Base-by-base conservation (phyloP, 2,797 vertebrate species). In the Podarcis siculus region DNA sequence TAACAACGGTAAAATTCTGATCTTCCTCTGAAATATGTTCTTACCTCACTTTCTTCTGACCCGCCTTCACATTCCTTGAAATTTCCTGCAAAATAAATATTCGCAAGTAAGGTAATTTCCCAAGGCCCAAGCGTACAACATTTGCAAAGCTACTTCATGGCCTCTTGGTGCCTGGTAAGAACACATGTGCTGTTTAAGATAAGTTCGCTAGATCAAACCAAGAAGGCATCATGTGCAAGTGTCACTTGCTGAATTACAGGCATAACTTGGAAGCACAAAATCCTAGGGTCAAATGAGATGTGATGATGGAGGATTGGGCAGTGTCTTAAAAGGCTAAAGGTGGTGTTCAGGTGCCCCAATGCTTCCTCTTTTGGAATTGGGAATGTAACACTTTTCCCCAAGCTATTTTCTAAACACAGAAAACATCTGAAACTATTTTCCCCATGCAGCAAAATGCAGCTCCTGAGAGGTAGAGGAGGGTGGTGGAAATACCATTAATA, bases 21-120 rank as follows among this genome's bases (percentile, higher is more conserved):
- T 35, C 25, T 64, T 75, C 75, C 21, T 55, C 32, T 87, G 37
- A 87, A 49, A 77, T 55, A 39, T 27, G 30, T 25, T 42, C 13
- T 85, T 17, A 42, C 37, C 69, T 80, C 32, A 10, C 32, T 58
- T 30, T 66, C 30, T 80, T 75, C 23, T 66, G 77, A 13, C 4
- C 42, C 45, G 9, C 32, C 23, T 37, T 66, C 37, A 75, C 9
- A 8, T 72, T 66, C 5, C 49, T 37, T 89, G 58, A 85, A 27
- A 75, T 73, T 80, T 66, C 19, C 55, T 13, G 55, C 83, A 80
- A 64, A 89, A 88, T 79, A 67, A 55, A 88, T 72, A n/a, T 61
- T 15, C 10, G 42, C 66, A 73, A 61, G 12, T 73, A 39, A 32
- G 37, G 7, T 81, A 75, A 35, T 15, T 82, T 64, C n/a, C 19